Evolutionary conservation across 1,140 invertebrate species (phyloP).

Genomic region (Colletes gigas): DNA sequence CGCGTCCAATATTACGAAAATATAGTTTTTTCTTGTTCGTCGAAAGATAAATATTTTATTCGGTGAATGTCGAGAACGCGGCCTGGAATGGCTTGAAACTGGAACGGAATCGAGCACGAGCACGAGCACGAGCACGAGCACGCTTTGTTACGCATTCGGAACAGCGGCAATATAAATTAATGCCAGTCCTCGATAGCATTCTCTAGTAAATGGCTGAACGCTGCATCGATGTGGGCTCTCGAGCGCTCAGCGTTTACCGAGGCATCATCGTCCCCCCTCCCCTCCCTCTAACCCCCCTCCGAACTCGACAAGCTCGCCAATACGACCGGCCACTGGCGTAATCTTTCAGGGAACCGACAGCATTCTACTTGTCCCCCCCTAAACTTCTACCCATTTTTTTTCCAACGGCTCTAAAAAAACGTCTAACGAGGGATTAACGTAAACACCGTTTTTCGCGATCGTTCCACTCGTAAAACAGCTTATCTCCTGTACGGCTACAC

Average conservation of each 20-base stretch:
- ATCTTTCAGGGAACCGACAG: conserved; percentile 19
- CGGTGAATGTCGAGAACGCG: background rate
- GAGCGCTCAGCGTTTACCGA: conserved; percentile 70
- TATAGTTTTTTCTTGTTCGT: background rate
- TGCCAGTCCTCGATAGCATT: conserved; percentile 18
- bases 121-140: no score
- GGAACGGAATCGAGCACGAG: background rate
- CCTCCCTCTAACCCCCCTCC: conserved; percentile 5
- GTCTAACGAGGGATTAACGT: background rate
- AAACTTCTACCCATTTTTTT: background rate
- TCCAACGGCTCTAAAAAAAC: background rate
- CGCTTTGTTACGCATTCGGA: background rate
- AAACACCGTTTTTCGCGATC: background rate
- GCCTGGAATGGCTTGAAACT: background rate
- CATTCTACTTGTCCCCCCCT: background rate
- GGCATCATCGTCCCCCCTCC: conserved; percentile 48
- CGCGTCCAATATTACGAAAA: background rate
- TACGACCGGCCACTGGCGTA: conserved; percentile 50
- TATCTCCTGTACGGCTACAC: no score
- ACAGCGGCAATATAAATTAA: conserved; percentile 23
- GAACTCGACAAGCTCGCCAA: conserved; percentile 30
- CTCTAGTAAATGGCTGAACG: conserved; percentile 52
- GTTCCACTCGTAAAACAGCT: no score
- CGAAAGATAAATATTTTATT: conserved; percentile 1
- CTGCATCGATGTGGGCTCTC: conserved; percentile 38